These are phyloP conservation scores for Resseliella maxima DNA, from an alignment of 2,888 invertebrate species.

Conservation along the genomic window DNA sequence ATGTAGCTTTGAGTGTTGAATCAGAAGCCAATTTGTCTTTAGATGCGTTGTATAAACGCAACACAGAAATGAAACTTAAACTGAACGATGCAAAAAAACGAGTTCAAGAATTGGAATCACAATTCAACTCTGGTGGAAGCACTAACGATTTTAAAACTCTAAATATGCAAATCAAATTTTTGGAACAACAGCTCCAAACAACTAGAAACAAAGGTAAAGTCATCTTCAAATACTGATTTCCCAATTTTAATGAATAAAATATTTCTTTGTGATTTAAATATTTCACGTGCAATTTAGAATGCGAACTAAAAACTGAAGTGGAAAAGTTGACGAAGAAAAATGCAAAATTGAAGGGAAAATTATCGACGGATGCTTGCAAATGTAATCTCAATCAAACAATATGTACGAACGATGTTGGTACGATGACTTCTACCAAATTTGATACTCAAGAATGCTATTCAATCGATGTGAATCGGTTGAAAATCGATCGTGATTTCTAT, in stretches of 20 bases:
- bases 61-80: slow-evolving; percentile 60
- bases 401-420: not conserved
- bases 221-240: too few relatives aligned
- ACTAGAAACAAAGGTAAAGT: slow-evolving; percentile 72
- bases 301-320: slow-evolving; percentile 68
- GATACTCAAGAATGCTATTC: not conserved
- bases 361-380: slow-evolving; percentile 58
- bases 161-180: slow-evolving; percentile 70
- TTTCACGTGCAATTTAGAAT: slow-evolving; percentile 64
- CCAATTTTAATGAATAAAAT: too few relatives aligned
- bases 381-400: not conserved
- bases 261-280: slow-evolving; percentile 61
- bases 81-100: slow-evolving; percentile 68
- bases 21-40: slow-evolving; percentile 74
- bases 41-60: slow-evolving; percentile 55
- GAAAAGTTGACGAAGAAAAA: slow-evolving; percentile 69
- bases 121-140: not conserved
- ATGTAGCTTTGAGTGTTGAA: slow-evolving; percentile 80
- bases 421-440: not conserved
- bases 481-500: slow-evolving; percentile 66
- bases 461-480: slow-evolving; percentile 59
- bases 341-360: slow-evolving; percentile 67
- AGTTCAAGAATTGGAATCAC: slow-evolving; percentile 65
- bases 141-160: slow-evolving; percentile 69
- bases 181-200: slow-evolving; percentile 71